phyloP scores from a whole-genome alignment of 2,797 vertebrate species.

The Decapterus maruadsi region DNA sequence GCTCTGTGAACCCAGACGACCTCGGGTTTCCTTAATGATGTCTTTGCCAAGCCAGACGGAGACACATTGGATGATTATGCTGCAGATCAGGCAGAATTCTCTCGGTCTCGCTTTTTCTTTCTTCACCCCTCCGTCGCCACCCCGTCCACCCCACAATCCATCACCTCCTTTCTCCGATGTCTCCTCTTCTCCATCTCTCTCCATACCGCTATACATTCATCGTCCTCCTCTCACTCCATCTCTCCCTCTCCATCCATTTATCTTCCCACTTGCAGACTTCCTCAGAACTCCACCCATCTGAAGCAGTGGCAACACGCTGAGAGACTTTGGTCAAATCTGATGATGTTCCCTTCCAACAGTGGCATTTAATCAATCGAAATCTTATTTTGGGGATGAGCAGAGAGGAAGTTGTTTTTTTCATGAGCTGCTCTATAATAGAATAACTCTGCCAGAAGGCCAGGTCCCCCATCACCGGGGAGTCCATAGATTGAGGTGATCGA shows the following conservation, averaged over 20 bases:
- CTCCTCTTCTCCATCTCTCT: constrained; percentile 39
- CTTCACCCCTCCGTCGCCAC: constrained; percentile 18
- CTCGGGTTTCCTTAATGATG: constrained; percentile 81
- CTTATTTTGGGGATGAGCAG: constrained; percentile 82
- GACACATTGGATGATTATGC: constrained; percentile 73
- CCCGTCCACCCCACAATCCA: constrained; percentile 44
- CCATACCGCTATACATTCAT: constrained; percentile 34
- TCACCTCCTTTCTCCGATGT: constrained; percentile 42
- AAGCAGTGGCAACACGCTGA: constrained; percentile 70
- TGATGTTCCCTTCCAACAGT: constrained; percentile 73
- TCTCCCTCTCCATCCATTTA: constrained; percentile 39
- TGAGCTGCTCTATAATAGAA: constrained; percentile 77
- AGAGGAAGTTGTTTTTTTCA: constrained; percentile 82
- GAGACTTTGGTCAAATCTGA: constrained; percentile 78
- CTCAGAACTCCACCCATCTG: constrained; percentile 56
- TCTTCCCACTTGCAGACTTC: constrained; percentile 47
- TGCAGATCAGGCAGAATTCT: constrained; percentile 59
- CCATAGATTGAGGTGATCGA: constrained; percentile 75
- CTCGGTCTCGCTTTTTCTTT: constrained; percentile 45
- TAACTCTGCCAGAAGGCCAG: constrained; percentile 76
- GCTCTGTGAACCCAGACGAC: constrained; percentile 71
- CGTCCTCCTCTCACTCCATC: constrained; percentile 4
- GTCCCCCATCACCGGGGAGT: constrained; percentile 72
- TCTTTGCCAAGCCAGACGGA: constrained; percentile 74
- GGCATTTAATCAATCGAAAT: constrained; percentile 89